A percentile compares a stretch with the other conserved stretches of the same genome.
Conservation (phyloP, 2,797 vertebrate genomes). For the Phalanger gymnotis region DNA sequence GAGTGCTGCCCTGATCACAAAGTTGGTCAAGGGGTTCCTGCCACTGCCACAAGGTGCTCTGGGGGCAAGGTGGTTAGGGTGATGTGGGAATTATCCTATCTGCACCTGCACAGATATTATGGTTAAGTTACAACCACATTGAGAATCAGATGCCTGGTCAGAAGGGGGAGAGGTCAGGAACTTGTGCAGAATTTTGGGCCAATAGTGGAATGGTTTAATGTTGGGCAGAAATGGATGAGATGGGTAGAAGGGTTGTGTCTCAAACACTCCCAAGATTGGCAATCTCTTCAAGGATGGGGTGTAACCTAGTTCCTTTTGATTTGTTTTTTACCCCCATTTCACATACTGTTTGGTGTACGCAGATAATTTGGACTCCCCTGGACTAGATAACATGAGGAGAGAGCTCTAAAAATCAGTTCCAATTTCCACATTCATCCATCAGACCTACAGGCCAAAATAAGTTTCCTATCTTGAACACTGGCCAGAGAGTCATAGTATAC, state of each 20-base stretch:
- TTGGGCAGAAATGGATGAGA: neutral
- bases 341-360: neutral
- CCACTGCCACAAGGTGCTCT: neutral
- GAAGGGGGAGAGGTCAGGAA: neutral
- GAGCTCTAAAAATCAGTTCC: neutral
- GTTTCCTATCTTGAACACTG: neutral
- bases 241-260: too few relatives aligned
- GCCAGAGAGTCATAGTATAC: too few relatives aligned
- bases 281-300: neutral
- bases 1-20: neutral
- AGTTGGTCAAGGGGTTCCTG: neutral
- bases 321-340: neutral
- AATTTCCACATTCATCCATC: neutral
- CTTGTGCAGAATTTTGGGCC: neutral
- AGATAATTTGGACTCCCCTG: neutral
- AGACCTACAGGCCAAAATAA: neutral
- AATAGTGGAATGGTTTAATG: neutral
- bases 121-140: neutral
- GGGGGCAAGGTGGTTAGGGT: neutral
- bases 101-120: neutral
- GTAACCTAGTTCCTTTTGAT: neutral
- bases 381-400: neutral
- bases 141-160: neutral
- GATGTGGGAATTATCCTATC: neutral
- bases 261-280: too few relatives aligned